These are phyloP conservation scores for Orthosia incerta DNA, from an alignment of 2,888 invertebrate species.

Conservation along the genomic window DNA sequence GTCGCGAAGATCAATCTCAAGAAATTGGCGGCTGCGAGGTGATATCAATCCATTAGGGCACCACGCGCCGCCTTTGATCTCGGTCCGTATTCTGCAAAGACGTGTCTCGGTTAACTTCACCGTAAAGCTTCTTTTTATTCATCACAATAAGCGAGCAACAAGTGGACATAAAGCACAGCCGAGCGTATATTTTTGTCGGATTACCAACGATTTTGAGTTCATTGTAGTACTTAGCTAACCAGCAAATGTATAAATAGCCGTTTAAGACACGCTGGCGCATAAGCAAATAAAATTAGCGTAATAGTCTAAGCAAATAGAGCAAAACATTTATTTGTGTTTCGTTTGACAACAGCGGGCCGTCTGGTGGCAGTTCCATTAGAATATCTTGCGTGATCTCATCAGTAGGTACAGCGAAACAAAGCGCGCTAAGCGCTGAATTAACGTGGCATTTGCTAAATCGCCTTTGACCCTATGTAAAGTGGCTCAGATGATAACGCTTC, in stretches of 20 bases:
- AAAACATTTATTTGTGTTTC: slow-evolving; percentile 76
- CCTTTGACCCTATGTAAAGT: slow-evolving; percentile 84
- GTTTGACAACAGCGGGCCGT: slow-evolving; percentile 79
- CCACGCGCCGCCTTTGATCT: slow-evolving; percentile 97
- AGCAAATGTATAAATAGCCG: slow-evolving; percentile 66
- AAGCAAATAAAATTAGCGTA: slow-evolving; percentile 80
- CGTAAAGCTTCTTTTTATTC: slow-evolving; percentile 52
- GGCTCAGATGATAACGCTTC: slow-evolving; percentile 82
- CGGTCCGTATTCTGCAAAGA: slow-evolving; percentile 94
- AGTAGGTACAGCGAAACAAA: slow-evolving; percentile 76
- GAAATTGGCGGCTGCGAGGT: slow-evolving; percentile 94
- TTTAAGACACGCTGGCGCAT: slow-evolving; percentile 71
- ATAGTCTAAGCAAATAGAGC: slow-evolving; percentile 78
- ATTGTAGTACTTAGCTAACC: slow-evolving; percentile 60
- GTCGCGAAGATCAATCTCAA: slow-evolving; percentile 94
- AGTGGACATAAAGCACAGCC: slow-evolving; percentile 58
- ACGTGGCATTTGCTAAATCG: slow-evolving; percentile 83
- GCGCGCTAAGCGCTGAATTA: slow-evolving; percentile 85
- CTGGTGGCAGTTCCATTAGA: slow-evolving; percentile 81
- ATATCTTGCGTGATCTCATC: slow-evolving; percentile 85
- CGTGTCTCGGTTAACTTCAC: slow-evolving; percentile 45
- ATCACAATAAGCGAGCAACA: slow-evolving; percentile 60
- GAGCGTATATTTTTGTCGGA: slow-evolving; percentile 59
- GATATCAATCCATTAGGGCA: slow-evolving; percentile 96
- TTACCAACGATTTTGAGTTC: slow-evolving; percentile 64